Evolutionary conservation across 2,113 vertebrate species (phyloP), one percentile per base, ranked within the genome.

Genomic region (Beaufortia kweichowensis): DNA sequence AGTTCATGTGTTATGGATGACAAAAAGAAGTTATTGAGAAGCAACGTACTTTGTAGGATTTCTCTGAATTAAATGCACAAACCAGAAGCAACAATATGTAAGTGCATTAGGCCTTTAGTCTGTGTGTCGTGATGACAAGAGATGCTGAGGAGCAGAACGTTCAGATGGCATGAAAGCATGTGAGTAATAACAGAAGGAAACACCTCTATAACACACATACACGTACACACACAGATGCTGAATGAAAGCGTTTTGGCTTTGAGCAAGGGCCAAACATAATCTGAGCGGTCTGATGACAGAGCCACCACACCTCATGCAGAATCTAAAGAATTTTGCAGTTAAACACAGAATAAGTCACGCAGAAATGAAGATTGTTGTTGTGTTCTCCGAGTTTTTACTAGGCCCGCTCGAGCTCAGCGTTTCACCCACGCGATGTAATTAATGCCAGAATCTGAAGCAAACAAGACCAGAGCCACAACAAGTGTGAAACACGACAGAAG

Each of bases 361-460:
- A 56, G 67, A 41, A 59, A 57, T 31, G 19, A 60, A 57, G 39
- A 29, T n/a, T 55, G 29, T 74, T 72, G 53, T 46, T 61, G 35
- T 28, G 70, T 55, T 14, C 31, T 24, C 59, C 0, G 67, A 59
- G 72, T 64, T 24, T 59, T 72, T 56, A 67, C 55, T 24, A 82
- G 77, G 69, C 59, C 43, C 29, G 57, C 35, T 75, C 75, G 60
- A 21, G 77, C 68, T 60, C 61, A 63, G 29, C 53, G n/a, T 59
- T 50, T 71, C 87, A 86, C 90, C 90, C 89, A 91, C 90, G 85
- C 86, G 39, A 80, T 88, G 79, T 90, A 92, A 93, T 92, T 89
- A 89, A 92, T 92, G 90, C 90, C 83, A 82, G 83, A 83, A 84
- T 84, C 86, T 85, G 82, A 80, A 87, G 87, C 76, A 90, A 89